Evolutionary conservation across 2,797 vertebrate genomes (phyloP), one percentile per base, ranked within the genome.

Genomic region (Pangasius mekongensis): DNA sequence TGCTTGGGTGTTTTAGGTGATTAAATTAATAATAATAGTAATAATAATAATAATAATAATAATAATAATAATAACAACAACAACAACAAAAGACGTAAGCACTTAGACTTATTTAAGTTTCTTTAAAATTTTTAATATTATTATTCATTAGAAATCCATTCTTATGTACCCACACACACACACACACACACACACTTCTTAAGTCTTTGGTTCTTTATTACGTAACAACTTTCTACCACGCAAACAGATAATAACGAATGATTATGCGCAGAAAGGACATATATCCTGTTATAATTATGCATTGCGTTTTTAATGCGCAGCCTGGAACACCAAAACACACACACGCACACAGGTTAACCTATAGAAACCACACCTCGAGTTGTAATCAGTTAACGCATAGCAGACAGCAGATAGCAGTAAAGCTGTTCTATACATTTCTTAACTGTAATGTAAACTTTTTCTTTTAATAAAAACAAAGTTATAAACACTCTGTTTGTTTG

Each of bases 231-330:
- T 16, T 62, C 33, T 11, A 82, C 36, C 36, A 14, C 36, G 2
- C 0, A 62, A 82, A 16, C n/a, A 78, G 0, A 43, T 43, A 47
- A 43, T 11, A 74, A 78, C 16, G 2, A 52, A 52, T 18, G 10
- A 22, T 67, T 52, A 43, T 36, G 62, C 64, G 64, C 82, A 67
- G 82, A 33, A 33, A 84, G n/a, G 13, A 67, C 4, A 0, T 67
- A 49, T 18, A 83, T 27, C 18, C 11, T 11, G 27, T 6, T 49
- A 52, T 52, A 52, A 33, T 52, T 67, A 10, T 13, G n/a, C 82
- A 33, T 13, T 84, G 82, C 82, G 82, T 84, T 67, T 84, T 52
- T 67, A 52, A 69, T 14, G 82, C 82, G 82, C 82, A 84, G 82
- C 47, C 64, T 22, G 18, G 62, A 84, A 49, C 64, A 52, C 5